Percentiles rank a stretch among this genome's conserved stretches.
These are phyloP conservation scores for Pardalotus punctatus DNA, from an alignment of 2,113 vertebrate genomes.

Conservation along the genomic window DNA sequence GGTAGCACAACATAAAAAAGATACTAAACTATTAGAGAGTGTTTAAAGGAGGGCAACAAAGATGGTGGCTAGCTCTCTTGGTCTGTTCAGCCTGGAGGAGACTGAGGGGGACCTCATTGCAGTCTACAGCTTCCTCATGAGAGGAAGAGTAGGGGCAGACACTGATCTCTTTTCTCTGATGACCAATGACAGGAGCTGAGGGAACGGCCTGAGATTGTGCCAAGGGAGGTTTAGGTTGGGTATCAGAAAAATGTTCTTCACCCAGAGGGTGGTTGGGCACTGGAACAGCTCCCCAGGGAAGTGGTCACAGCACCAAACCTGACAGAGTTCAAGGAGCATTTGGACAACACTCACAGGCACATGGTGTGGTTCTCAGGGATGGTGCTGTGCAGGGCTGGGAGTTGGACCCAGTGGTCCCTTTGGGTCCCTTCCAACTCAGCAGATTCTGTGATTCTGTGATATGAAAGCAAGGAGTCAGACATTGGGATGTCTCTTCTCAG, in stretches of 20 bases:
- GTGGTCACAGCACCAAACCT: neutral
- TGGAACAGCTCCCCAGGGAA: neutral
- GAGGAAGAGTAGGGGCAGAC: neutral
- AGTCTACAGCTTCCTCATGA: neutral
- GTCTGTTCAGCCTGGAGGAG: neutral
- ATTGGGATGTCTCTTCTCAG: neutral
- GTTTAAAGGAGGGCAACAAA: neutral
- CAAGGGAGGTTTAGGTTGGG: neutral
- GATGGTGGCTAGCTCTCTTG: neutral
- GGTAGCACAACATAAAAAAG: neutral
- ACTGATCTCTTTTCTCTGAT: neutral
- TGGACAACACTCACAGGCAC: neutral
- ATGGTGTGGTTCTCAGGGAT: neutral
- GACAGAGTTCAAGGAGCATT: neutral
- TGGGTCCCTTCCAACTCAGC: neutral
- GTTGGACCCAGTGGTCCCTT: neutral
- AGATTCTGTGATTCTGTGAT: neutral
- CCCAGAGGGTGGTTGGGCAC: neutral
- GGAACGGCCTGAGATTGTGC: neutral
- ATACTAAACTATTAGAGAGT: neutral
- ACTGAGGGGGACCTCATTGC: neutral
- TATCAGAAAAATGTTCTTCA: neutral
- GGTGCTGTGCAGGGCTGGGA: neutral
- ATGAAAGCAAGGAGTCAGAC: neutral
- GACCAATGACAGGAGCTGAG: neutral